Base-by-base conservation (phyloP, 2,797 vertebrate genomes). In the Choloepus didactylus region DNA sequence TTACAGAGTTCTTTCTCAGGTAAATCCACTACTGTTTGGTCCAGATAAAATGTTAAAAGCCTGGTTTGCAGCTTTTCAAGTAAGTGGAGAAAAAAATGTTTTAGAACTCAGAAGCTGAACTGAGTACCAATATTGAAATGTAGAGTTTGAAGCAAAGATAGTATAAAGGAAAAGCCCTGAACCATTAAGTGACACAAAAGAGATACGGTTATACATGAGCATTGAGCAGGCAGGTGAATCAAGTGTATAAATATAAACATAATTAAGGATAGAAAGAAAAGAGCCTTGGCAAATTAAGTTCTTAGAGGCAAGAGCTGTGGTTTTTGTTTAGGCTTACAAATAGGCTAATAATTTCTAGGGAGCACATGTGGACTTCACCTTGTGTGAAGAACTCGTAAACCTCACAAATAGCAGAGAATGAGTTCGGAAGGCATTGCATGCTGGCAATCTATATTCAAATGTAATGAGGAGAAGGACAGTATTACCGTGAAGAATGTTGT, bases 41-140 rank as follows among this genome's bases (percentile, higher is more conserved):
- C 92, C 83, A 97, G 97, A 97, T 75, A 95, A 95, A 27, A 97
- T 93, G 79, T 76, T 82, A 46, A 93, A 93, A 81, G 92, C 85
- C 76, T 82, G 91, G 95, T 56, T 96, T 49, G 3, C 54, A 87
- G 84, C 76, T 89, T 97, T 97, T 90, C 83, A 82, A 72, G 96
- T 81, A 70, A 27, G 35, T 90, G 84, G 73, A 59, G 60, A 35
- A 35, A 91, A 87, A 88, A 91, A 56, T 31, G 60, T 46, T 92
- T 94, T 81, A 88, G 85, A 69, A 80, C 84, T n/a, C 86, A 29
- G 89, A 89, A 94, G 44, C 89, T 35, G 9, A 97, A 89, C 80
- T 25, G 91, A 73, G 89, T 23, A 77, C 90, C 67, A 92, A 94
- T 77, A 79, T 95, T 96, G 93, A 90, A 93, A 95, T 76, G 72